A percentile compares a stretch with the other conserved stretches of the same genome.
phyloP scores from a whole-genome alignment of 2,113 vertebrate genomes.

The Gobius niger region DNA sequence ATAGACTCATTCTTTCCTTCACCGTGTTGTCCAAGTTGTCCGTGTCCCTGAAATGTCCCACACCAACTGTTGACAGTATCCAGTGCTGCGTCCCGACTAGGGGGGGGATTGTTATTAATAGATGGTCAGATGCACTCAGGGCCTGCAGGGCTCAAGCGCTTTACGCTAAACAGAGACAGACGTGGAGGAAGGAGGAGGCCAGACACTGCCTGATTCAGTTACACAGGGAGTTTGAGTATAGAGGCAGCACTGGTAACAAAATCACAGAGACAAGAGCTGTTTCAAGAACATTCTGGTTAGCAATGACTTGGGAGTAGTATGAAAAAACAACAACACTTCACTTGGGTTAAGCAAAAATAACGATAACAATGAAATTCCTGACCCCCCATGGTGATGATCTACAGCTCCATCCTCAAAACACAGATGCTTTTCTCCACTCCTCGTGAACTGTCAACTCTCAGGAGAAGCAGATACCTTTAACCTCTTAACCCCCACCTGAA shows the following conservation, averaged over 20 bases:
- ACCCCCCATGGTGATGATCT: too few species aligned
- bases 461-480: too few species aligned
- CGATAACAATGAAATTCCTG: too few species aligned
- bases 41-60: slow-evolving; percentile 12
- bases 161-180: slow-evolving; percentile 18
- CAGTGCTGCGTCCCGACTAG: slow-evolving; percentile 23
- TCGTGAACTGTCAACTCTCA: too few species aligned
- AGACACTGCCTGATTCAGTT: slow-evolving; percentile 21
- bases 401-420: too few species aligned
- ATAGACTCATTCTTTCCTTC: not conserved
- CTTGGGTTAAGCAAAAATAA: too few species aligned
- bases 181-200: not conserved
- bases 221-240: not conserved
- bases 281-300: not conserved
- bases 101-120: slow-evolving; percentile 58
- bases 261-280: not conserved
- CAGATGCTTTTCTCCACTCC: too few species aligned
- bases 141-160: slow-evolving; percentile 4
- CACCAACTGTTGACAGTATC: slow-evolving; percentile 18
- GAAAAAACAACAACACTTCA: too few species aligned
- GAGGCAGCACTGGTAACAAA: not conserved
- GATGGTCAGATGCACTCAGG: slow-evolving; percentile 19
- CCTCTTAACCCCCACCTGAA: too few species aligned
- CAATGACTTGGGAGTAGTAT: not conserved
- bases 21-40: slow-evolving; percentile 8